Evolutionary conservation across 2,888 invertebrate species (phyloP), one percentile per base, ranked within the genome.

Genomic region (Heliconius cydno): DNA sequence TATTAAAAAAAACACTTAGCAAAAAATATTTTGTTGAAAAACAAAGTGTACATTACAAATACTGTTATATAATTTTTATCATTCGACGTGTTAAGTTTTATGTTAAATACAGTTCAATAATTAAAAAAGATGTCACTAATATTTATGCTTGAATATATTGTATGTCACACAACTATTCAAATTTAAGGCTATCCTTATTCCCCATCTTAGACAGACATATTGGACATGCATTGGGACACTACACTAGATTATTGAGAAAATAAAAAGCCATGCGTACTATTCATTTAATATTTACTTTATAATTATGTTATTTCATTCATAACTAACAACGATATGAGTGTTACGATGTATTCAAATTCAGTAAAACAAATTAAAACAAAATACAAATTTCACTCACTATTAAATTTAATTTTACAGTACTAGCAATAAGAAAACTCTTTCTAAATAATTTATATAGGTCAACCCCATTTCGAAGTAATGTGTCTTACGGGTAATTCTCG

Each of bases 271-370:
- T 88, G 87, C 86, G 87, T 93, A 94, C 94, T 95, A 95, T 94
- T 94, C 94, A 94, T 94, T 94, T 94, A 94, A 95, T 95, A 94
- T 94, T 94, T 95, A 95, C 94, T 94, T 95, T 94, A 95, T 95
- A 94, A 95, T 94, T 93, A 94, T 94, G 95, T 95, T 95, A 95
- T 94, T 68, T 94, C 94, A 94, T 95, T 94, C 95, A 94, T 95
- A 94, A 95, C 95, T 95, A 95, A 95, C 94, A 95, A 95, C 95
- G 95, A 95, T 95, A 95, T 94, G 95, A 92, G 94, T 94, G 95
- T 95, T 95, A 95, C 92, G 92, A 94, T 94, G 92, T 93, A 93
- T 92, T 94, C 92, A 94, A 94, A 94, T 93, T 93, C 94, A 92
- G 92, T 94, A 94, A 94, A 94, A 94, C 94, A 94, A 93, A 92